These are phyloP conservation scores for Eubasilissa regina DNA, from an alignment of 1,140 invertebrate species.

Conservation along the genomic window DNA sequence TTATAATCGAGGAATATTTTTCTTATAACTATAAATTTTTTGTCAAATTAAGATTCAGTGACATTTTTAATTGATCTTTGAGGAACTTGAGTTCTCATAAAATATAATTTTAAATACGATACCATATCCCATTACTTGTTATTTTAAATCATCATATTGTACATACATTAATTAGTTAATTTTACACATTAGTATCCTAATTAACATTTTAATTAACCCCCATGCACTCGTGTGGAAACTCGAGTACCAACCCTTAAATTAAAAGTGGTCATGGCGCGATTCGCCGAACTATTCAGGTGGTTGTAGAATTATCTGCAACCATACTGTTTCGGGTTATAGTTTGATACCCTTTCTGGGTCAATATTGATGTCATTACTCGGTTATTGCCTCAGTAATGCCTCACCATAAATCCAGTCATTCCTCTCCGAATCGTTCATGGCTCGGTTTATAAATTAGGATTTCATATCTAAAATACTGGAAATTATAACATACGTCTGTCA, in stretches of 20 bases:
- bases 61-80: too few relatives aligned
- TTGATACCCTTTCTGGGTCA: constrained; percentile 45
- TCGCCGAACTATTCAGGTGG: constrained; percentile 8
- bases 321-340: constrained; percentile 49
- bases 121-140: too few relatives aligned
- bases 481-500: too few relatives aligned
- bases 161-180: background rate
- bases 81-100: too few relatives aligned
- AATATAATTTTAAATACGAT: too few relatives aligned
- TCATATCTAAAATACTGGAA: too few relatives aligned
- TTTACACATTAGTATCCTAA: constrained; percentile 9
- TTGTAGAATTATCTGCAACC: constrained; percentile 8
- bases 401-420: constrained; percentile 52
- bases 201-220: background rate
- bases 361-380: constrained; percentile 59
- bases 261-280: background rate
- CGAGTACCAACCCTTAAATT: constrained; percentile 4
- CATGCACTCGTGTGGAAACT: background rate
- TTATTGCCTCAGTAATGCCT: constrained; percentile 57
- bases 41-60: too few relatives aligned
- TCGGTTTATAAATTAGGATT: background rate
- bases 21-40: too few relatives aligned
- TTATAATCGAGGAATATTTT: too few relatives aligned
- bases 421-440: background rate
- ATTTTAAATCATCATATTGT: too few relatives aligned